Evolutionary conservation across 2,113 vertebrate genomes (phyloP), one percentile per base, ranked within the genome.

Genomic region (Elanus axillaris): DNA sequence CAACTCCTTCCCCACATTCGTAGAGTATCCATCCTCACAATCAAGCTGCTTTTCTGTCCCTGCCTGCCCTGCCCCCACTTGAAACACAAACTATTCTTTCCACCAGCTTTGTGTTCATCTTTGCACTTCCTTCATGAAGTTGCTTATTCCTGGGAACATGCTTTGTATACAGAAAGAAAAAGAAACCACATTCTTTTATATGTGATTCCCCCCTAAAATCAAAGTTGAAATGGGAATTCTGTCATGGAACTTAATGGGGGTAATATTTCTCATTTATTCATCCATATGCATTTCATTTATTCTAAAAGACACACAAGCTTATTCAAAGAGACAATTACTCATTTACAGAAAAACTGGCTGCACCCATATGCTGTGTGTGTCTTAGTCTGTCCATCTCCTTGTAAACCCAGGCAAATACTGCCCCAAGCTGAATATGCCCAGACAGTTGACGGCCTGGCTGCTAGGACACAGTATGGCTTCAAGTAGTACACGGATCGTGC

Each of bases 1-100:
- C 10, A 0, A 0, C 19, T 29, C 9, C 40, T 23, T 60, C 48
- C 23, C n/a, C 76, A 22, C 20, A 18, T 19, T 42, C 31, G 9
- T 4, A 25, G n/a, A 9, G 7, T 3, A 27, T 23, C n/a, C 55
- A 22, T 34, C 36, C 45, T 23, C 45, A 42, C 52, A 10, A 7
- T 0, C 69, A 32, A 11, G 29, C 73, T 45, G 47, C 34, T 52
- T 66, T 43, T 60, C 62, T 56, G 45, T 13, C 36, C 16, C 71
- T 1, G 5, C 11, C 38, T 56, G 40, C 23, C 40, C n/a, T 58
- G 10, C 14, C 17, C 21, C 6, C 17, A 1, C 42, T 12, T 23
- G n/a, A 69, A 88, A 29, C 42, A 52, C 50, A 86, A 86, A 3
- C 45, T 38, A 0, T 60, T 52, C 42, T 29, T 68, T 36, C 63